Evolutionary conservation across 2,113 vertebrate species (phyloP).

Genomic region (Ailurus styani): DNA sequence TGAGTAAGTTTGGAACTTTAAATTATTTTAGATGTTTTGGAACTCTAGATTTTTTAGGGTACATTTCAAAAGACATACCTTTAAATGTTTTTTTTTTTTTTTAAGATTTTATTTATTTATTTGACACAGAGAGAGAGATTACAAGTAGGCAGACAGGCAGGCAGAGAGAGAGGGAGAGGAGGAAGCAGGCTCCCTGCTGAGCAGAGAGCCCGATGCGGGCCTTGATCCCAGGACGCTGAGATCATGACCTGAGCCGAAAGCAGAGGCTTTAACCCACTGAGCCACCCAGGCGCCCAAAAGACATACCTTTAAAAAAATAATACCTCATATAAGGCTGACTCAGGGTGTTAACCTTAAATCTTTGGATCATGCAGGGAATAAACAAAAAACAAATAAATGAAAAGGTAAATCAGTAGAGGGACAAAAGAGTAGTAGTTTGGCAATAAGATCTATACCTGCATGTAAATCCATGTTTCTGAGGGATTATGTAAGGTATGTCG

Average conservation of each 20-base stretch:
- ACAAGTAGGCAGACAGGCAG: no score
- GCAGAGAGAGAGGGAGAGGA: no score
- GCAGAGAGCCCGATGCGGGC: no score
- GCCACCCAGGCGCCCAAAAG: no score
- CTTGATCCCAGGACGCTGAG: no score
- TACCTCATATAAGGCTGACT: not conserved
- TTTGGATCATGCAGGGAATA: not conserved
- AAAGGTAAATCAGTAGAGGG: not conserved
- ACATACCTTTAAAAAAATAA: not conserved
- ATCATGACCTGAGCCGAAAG: no score
- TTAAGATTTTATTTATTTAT: no score
- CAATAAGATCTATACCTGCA: not conserved
- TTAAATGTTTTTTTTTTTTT: no score
- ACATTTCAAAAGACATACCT: not conserved
- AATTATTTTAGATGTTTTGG: not conserved
- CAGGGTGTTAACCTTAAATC: not conserved
- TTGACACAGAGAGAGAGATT: no score
- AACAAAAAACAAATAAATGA: conserved; percentile 9
- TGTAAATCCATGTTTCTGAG: not conserved
- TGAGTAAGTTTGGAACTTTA: not conserved
- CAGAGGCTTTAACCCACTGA: no score
- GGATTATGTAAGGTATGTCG: not conserved
- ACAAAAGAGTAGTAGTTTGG: not conserved
- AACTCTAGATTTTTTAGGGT: not conserved
- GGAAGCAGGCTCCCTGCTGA: no score